These are phyloP conservation scores for Xestia ashworthii DNA, from an alignment of 2,888 invertebrate genomes.

Conservation along the genomic window DNA sequence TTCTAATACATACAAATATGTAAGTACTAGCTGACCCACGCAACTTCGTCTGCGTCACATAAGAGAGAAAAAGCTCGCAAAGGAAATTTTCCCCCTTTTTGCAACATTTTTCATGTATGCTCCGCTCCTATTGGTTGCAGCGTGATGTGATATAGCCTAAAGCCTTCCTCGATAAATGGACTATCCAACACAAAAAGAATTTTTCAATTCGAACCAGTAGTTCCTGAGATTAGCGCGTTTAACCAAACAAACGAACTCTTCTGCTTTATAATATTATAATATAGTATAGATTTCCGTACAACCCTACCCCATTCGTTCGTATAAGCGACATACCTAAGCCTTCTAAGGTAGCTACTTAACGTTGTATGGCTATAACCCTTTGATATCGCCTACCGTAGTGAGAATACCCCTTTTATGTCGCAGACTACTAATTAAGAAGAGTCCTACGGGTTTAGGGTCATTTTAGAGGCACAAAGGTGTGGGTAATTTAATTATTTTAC, in stretches of 20 bases:
- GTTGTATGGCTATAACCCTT: constrained; percentile 61
- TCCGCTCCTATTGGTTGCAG: too few relatives aligned
- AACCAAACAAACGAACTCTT: too few relatives aligned
- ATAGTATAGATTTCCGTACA: constrained; percentile 13
- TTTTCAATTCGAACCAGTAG: too few relatives aligned
- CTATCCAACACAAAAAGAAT: too few relatives aligned
- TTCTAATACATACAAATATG: background rate
- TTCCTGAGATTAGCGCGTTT: too few relatives aligned
- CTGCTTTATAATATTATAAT: too few relatives aligned
- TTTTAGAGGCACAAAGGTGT: constrained; percentile 43
- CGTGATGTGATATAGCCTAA: too few relatives aligned
- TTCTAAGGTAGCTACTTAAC: constrained; percentile 40
- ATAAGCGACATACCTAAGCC: constrained; percentile 33
- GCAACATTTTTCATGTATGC: too few relatives aligned
- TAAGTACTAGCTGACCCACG: background rate
- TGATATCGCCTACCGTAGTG: constrained; percentile 67
- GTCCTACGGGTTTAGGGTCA: constrained; percentile 36
- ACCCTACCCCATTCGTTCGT: constrained; percentile 28
- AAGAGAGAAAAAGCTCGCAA: too few relatives aligned
- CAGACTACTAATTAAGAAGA: constrained; percentile 66
- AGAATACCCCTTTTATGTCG: constrained; percentile 63
- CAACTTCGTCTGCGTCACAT: too few relatives aligned
- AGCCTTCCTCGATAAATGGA: too few relatives aligned
- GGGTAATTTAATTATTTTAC: constrained; percentile 11
- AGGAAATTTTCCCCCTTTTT: too few relatives aligned